Evolutionary conservation across 2,888 invertebrate species (phyloP).

Genomic region (Drosophila fungiperda): DNA sequence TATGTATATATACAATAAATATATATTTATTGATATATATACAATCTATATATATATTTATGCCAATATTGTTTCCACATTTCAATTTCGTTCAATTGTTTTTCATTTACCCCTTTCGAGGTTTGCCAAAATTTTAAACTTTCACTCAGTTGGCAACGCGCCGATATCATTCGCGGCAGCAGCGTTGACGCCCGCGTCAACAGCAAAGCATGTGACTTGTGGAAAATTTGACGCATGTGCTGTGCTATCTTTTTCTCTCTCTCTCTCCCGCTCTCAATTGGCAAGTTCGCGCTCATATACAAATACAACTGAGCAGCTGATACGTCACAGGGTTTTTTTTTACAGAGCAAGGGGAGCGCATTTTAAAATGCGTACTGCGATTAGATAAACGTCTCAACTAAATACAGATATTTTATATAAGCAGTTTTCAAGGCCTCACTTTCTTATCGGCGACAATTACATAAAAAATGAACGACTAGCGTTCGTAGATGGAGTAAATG

Average conservation of each 20-base stretch:
- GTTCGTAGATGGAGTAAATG: background rate
- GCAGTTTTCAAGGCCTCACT: slow-evolving; percentile 65
- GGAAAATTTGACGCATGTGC: slow-evolving; percentile 59
- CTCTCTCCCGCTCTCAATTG: background rate
- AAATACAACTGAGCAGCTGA: slow-evolving; percentile 10
- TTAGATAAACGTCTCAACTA: slow-evolving; percentile 64
- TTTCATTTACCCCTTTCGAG: slow-evolving; percentile 81
- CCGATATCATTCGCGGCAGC: slow-evolving; percentile 22
- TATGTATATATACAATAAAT: too few species aligned
- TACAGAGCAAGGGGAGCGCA: slow-evolving; percentile 33
- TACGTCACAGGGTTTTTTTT: slow-evolving; percentile 25
- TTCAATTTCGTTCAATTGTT: slow-evolving; percentile 57
- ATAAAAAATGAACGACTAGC: slow-evolving; percentile 48
- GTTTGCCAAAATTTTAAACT: slow-evolving; percentile 68
- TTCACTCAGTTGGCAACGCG: slow-evolving; percentile 63
- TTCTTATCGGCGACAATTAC: slow-evolving; percentile 68
- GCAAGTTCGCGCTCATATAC: slow-evolving; percentile 12
- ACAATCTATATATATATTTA: background rate
- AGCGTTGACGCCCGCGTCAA: slow-evolving; percentile 55
- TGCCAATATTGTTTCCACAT: slow-evolving; percentile 2
- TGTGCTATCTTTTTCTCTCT: slow-evolving; percentile 5
- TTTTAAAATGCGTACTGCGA: slow-evolving; percentile 62
- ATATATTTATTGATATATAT: too few species aligned
- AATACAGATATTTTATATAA: slow-evolving; percentile 65
- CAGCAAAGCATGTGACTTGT: slow-evolving; percentile 71